Base-by-base conservation (phyloP, 2,797 vertebrate genomes). In the Melanotaenia maccullochi region DNA sequence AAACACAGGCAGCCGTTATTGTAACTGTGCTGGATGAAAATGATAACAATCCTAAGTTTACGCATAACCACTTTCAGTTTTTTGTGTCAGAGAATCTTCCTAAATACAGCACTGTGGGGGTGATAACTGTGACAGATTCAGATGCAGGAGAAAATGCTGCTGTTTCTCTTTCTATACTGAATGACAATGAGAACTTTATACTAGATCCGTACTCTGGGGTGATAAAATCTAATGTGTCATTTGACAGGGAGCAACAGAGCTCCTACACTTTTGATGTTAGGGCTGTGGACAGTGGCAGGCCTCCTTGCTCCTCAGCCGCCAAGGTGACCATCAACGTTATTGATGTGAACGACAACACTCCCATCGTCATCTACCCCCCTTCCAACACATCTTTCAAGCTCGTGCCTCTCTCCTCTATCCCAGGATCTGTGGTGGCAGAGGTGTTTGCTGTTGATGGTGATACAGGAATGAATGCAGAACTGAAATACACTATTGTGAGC, bases 261-360 rank as follows among this genome's bases (percentile, higher is more conserved):
- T 99, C 98, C 71, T 99, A 99, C 84, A 99, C 98, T 1, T 99
- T 99, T 75, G 97, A 99, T 57, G 97, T 99, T 71, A 96, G 96
- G 89, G 98, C 98, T 22, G 94, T 99, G 30, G 98, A 99, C 87
- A 96, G 95, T 28, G 98, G 98, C 30, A 96, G 96, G 58, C 97
- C 97, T 3, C 95, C 97, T 14, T 97, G 97, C 54, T 98, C 97
- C 68, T 99, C 98, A 11, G 97, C 97, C 0, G 98, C 98, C 0
- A 99, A 99, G 94, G 98, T 99, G 72, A 99, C 98, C 54, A 99
- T 99, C 91, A 99, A 99, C 11, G 96, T 99, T 87, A 99, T 99
- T 72, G 98, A 99, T 76, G 98, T 99, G 75, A 99, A 99, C 0
- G 98, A 99, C 90, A 99, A 99, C 85, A 97, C 95, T 51, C 98